Conservation (phyloP, 2,797 vertebrate genomes). For the Molossus alvarezi region DNA sequence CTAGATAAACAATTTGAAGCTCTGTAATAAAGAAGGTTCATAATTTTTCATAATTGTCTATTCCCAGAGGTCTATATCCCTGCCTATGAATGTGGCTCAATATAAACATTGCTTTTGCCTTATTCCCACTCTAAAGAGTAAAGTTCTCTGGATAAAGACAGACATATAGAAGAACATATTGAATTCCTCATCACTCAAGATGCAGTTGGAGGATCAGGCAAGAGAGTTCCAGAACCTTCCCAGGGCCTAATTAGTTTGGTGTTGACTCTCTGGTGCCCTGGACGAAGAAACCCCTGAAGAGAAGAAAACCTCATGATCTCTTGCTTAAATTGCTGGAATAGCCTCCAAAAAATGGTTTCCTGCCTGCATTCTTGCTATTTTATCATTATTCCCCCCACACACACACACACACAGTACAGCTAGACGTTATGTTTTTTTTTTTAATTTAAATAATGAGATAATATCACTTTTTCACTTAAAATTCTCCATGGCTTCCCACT, state of each 20-base stretch:
- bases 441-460: conserved; percentile 10
- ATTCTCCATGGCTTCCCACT: background rate
- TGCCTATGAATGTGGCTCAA: background rate
- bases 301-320: background rate
- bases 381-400: background rate
- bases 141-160: background rate
- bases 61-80: background rate
- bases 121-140: background rate
- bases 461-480: background rate
- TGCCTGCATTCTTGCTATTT: background rate
- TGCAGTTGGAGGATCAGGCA: background rate
- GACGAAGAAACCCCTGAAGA: background rate
- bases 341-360: background rate
- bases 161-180: background rate
- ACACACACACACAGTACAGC: background rate
- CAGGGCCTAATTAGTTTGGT: background rate
- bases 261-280: background rate
- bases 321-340: background rate
- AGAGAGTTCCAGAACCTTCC: conserved; percentile 28
- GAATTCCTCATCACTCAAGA: background rate
- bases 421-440: background rate
- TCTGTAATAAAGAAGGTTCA: background rate
- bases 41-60: background rate
- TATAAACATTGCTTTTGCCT: background rate
- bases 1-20: background rate